These are phyloP conservation scores for Acleris cristana DNA, from an alignment of 2,888 invertebrate species.

Conservation along the genomic window DNA sequence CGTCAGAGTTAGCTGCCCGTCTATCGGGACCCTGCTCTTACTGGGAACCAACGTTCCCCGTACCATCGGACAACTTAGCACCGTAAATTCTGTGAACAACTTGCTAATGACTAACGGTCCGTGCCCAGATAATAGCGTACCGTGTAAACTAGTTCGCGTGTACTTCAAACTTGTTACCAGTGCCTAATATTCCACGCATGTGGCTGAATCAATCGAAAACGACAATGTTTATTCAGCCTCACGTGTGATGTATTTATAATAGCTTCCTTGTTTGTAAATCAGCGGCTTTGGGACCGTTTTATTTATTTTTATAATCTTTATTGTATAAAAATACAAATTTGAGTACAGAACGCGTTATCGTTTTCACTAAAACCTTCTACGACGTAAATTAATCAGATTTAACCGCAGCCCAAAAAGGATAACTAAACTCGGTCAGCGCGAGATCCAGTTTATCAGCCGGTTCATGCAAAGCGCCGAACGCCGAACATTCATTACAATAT, in stretches of 20 bases:
- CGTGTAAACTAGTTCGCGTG: slow-evolving; percentile 23
- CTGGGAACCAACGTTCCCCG: slow-evolving; percentile 22
- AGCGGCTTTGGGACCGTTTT: background rate
- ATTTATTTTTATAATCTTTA: background rate
- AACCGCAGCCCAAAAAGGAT: slow-evolving; percentile 25
- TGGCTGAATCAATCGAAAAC: slow-evolving; percentile 1
- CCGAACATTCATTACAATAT: slow-evolving; percentile 4
- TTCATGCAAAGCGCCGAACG: slow-evolving; percentile 19
- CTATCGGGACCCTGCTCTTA: slow-evolving; percentile 28
- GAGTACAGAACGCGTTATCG: background rate
- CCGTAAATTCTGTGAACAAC: slow-evolving; percentile 50
- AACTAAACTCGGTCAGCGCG: slow-evolving; percentile 25
- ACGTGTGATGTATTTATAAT: background rate
- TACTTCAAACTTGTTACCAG: slow-evolving; percentile 11
- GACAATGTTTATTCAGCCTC: background rate
- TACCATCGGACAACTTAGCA: slow-evolving; percentile 31
- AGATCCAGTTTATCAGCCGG: slow-evolving; percentile 17
- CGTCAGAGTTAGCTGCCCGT: slow-evolving; percentile 44
- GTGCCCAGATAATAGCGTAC: slow-evolving; percentile 25
- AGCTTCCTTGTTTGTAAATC: background rate
- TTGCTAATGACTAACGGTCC: slow-evolving; percentile 37
- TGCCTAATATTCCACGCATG: slow-evolving; percentile 4
- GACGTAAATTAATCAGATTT: slow-evolving; percentile 18
- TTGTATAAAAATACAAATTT: no score
- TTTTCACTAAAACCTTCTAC: background rate